Percentiles rank a stretch among this genome's conserved stretches.
Conservation (phyloP, 1,140 invertebrate genomes). For the Drosophila subobscura region DNA sequence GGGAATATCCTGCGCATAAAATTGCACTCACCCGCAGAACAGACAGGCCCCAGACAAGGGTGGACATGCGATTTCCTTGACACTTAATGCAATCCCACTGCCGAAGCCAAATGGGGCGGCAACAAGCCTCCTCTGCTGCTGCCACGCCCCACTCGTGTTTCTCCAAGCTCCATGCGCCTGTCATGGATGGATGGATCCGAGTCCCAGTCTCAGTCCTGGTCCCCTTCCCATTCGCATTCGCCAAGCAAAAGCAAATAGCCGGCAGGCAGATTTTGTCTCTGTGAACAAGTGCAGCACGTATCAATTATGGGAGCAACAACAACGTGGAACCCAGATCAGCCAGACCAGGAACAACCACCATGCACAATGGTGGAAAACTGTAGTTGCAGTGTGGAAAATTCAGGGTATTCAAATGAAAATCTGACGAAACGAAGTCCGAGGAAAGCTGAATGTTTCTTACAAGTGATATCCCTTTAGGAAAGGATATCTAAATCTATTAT, state of each 20-base stretch:
- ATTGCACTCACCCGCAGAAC: conserved; percentile 40
- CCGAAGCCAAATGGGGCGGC: conserved; percentile 65
- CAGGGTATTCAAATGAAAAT: conserved; percentile 17
- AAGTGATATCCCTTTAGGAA: too few species aligned
- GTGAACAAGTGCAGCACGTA: conserved; percentile 75
- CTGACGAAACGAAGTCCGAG: background rate
- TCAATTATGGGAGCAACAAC: conserved; percentile 64
- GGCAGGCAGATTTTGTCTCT: conserved; percentile 75
- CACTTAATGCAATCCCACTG: conserved; percentile 78
- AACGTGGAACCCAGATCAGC: conserved; percentile 34
- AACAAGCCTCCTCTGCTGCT: conserved; percentile 23
- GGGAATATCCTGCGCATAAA: conserved; percentile 50
- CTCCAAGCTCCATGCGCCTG: conserved; percentile 3
- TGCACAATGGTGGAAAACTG: conserved; percentile 37
- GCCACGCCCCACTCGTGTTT: conserved; percentile 70
- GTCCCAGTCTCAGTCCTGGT: background rate
- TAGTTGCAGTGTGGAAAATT: conserved; percentile 14
- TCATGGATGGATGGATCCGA: conserved; percentile 28
- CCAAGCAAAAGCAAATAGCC: conserved; percentile 72
- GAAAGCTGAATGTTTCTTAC: too few species aligned
- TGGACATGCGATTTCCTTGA: conserved; percentile 80
- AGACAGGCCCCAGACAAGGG: conserved; percentile 62
- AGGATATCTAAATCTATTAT: too few species aligned
- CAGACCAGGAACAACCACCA: conserved; percentile 26
- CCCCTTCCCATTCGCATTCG: conserved; percentile 26